These are phyloP conservation scores for Phorcus lineatus DNA, from an alignment of 2,888 invertebrate species.

Conservation along the genomic window DNA sequence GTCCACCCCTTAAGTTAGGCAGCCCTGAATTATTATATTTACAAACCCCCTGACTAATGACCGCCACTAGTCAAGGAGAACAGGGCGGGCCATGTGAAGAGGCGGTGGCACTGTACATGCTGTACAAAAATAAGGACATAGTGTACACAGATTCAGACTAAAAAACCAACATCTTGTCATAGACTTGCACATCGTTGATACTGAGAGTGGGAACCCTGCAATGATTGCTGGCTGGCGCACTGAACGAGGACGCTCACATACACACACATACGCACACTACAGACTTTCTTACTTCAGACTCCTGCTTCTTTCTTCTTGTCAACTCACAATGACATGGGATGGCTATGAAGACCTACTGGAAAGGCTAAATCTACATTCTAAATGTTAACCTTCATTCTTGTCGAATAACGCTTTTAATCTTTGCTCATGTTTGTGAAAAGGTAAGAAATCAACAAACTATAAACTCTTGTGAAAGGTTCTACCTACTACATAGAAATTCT, in stretches of 20 bases:
- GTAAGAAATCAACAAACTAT: no score
- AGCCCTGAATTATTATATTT: constrained; percentile 34
- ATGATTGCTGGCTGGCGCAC: constrained; percentile 27
- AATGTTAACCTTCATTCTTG: no score
- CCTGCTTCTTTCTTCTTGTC: no score
- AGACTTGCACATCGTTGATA: constrained; percentile 34
- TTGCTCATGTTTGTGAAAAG: no score
- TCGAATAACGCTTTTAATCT: no score
- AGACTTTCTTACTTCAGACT: constrained; percentile 9
- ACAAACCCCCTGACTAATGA: constrained; percentile 23
- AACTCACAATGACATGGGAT: no score
- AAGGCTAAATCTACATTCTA: no score
- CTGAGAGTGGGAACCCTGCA: constrained; percentile 29
- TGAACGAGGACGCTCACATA: constrained; percentile 32
- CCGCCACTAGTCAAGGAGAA: constrained; percentile 8
- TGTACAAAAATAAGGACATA: constrained; percentile 48
- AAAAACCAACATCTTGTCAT: constrained; percentile 36
- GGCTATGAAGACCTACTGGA: no score
- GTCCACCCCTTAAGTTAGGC: constrained; percentile 30
- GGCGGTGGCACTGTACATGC: constrained; percentile 37
- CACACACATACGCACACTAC: constrained; percentile 20
- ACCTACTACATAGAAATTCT: no score
- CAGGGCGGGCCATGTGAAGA: constrained; percentile 30
- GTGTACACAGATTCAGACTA: constrained; percentile 35
- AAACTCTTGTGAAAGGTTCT: no score